phyloP scores from a whole-genome alignment of 2,888 invertebrate species.

The Drosophila anceps region DNA sequence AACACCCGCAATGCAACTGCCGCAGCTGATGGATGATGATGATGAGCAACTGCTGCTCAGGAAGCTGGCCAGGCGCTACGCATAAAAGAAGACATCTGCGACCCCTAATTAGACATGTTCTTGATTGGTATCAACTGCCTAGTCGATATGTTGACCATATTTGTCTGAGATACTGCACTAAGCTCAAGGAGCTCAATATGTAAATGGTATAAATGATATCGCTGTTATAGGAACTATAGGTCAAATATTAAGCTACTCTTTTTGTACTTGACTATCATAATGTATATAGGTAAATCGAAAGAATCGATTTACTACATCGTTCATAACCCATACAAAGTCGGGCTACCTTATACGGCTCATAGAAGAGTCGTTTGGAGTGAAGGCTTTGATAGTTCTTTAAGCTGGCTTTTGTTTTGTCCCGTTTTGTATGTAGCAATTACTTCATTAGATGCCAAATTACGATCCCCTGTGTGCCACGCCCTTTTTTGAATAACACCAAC shows the following conservation, averaged over 20 bases:
- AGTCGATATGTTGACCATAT: background rate
- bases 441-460: conserved; percentile 52
- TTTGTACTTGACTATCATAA: background rate
- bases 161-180: no score
- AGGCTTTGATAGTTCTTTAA: background rate
- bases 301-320: no score
- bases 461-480: conserved; percentile 36
- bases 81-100: conserved; percentile 7
- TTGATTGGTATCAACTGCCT: conserved; percentile 4
- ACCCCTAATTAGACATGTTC: background rate
- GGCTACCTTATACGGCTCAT: background rate
- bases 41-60: conserved; percentile 25
- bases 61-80: conserved; percentile 23
- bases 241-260: background rate
- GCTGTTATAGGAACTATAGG: background rate
- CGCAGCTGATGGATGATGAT: conserved; percentile 8
- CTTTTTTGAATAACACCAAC: conserved; percentile 5
- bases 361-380: background rate
- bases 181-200: background rate
- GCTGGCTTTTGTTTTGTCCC: conserved; percentile 6
- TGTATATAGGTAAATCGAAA: no score
- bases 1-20: conserved; percentile 20
- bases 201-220: background rate
- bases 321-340: background rate
- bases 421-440: conserved; percentile 26